Evolutionary conservation across 2,888 invertebrate genomes (phyloP).

Genomic region (Zaprionus obscuricornis): DNA sequence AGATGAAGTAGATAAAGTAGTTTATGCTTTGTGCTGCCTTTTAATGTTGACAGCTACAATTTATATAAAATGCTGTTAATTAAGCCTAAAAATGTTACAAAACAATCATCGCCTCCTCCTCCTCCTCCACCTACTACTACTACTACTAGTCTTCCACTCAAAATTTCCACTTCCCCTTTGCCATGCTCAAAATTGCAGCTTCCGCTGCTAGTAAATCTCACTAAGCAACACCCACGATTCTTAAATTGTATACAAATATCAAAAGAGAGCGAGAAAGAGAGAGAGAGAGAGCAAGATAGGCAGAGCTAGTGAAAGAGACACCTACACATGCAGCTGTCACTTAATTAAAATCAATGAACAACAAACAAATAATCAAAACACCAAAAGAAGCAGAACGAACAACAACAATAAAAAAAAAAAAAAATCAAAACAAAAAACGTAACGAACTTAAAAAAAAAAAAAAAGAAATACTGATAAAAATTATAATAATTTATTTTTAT

Average conservation of each 20-base stretch:
- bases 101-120: too few relatives aligned
- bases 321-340: constrained; percentile 14
- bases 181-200: neutral
- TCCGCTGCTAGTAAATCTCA: too few relatives aligned
- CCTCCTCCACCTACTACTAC: too few relatives aligned
- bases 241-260: constrained; percentile 30
- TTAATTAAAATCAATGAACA: constrained; percentile 43
- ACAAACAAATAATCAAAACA: too few relatives aligned
- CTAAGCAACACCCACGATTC: constrained; percentile 57
- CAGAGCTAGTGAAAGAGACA: neutral
- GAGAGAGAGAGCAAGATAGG: neutral
- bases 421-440: constrained; percentile 13
- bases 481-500: too few relatives aligned
- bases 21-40: too few relatives aligned
- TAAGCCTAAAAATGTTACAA: constrained; percentile 42
- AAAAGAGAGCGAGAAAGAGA: neutral
- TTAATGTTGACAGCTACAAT: constrained; percentile 52
- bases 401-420: constrained; percentile 1
- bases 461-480: constrained; percentile 11
- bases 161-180: neutral
- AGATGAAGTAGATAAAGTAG: too few relatives aligned
- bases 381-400: constrained; percentile 6
- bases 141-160: too few relatives aligned
- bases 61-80: constrained; percentile 42
- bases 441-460: neutral